Percentiles rank a stretch among this genome's conserved stretches.
Conservation (phyloP, 1,140 invertebrate genomes). For the Watersipora subatra region DNA sequence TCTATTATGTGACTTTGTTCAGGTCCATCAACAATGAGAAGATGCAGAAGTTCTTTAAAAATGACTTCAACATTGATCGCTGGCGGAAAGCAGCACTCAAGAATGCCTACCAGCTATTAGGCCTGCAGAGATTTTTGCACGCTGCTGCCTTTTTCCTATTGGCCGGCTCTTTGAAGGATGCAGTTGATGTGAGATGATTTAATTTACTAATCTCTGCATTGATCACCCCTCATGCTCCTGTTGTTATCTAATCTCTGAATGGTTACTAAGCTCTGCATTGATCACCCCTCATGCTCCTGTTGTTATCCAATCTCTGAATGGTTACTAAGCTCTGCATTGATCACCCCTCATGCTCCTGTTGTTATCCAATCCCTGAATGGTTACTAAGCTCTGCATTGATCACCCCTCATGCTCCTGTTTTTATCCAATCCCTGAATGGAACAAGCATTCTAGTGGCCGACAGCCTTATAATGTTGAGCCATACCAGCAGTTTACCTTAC, state of each 20-base stretch:
- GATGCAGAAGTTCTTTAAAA: conserved; percentile 88
- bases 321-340: neutral
- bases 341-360: no score
- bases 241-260: no score
- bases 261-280: conserved; percentile 4
- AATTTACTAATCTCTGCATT: no score
- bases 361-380: no score
- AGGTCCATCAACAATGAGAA: conserved; percentile 62
- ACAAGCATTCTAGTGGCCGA: no score
- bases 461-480: no score
- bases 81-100: conserved; percentile 94
- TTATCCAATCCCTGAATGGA: no score
- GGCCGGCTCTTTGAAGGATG: conserved; percentile 81
- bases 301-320: conserved; percentile 5
- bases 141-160: conserved; percentile 72
- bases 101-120: conserved; percentile 88
- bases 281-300: no score
- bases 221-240: no score
- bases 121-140: conserved; percentile 80
- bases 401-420: no score
- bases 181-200: conserved; percentile 63
- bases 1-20: conserved; percentile 21
- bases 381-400: no score
- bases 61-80: conserved; percentile 81
- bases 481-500: no score